Conservation (phyloP, 2,797 vertebrate genomes). For the Melanotaenia maccullochi region DNA sequence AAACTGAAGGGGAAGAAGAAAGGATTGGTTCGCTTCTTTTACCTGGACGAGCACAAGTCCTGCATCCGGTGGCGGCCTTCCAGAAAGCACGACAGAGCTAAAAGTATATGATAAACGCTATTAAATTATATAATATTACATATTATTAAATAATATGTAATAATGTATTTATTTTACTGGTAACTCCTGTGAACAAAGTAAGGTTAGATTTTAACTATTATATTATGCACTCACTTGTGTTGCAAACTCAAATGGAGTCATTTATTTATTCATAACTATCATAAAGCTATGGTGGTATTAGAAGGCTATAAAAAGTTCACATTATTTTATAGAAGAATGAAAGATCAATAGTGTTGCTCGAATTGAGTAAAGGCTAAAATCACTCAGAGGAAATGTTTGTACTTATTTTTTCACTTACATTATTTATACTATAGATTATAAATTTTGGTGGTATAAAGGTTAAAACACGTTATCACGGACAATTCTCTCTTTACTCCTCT, state of each 20-base stretch:
- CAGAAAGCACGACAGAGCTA: slow-evolving; percentile 94
- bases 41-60: slow-evolving; percentile 93
- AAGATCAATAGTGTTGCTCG: neutral
- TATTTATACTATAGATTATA: too few relatives aligned
- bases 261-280: neutral
- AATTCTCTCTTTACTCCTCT: neutral
- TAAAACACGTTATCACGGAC: neutral
- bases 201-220: neutral
- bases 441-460: too few relatives aligned
- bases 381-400: too few relatives aligned
- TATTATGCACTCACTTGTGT: neutral
- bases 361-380: neutral
- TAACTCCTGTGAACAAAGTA: neutral
- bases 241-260: neutral
- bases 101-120: slow-evolving; percentile 86
- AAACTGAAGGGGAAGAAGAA: slow-evolving; percentile 95
- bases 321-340: neutral
- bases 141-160: too few relatives aligned
- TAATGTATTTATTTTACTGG: neutral
- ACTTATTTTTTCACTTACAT: too few relatives aligned
- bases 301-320: neutral
- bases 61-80: slow-evolving; percentile 97
- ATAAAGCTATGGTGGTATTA: neutral
- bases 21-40: slow-evolving; percentile 91
- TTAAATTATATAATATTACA: too few relatives aligned